Base-by-base conservation (phyloP, 2,888 invertebrate species). In the Linyphia triangularis region DNA sequence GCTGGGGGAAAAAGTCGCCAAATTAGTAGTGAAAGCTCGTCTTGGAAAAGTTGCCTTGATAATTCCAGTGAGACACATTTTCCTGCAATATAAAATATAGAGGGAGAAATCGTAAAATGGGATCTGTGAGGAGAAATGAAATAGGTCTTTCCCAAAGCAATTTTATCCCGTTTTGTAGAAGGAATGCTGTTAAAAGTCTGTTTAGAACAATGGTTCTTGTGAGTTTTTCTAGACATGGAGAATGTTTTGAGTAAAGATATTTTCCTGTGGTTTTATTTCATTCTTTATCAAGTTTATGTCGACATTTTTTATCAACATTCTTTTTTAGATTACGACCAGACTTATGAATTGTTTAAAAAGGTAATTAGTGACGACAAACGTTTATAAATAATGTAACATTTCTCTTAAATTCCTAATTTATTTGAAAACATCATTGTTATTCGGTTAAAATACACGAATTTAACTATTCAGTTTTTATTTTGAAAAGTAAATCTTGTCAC, bases 31-130 rank as follows among this genome's bases (percentile, higher is more conserved):
- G 19, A 13, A 59, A 75, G 28, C 57, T 33, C 67, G 51, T 22
- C 13, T 24, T 37, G 33, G 61, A 77, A 77, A 77, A 26, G 65
- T 67, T 79, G 37, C 24, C 16, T 43, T 40, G 65, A 79, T 67
- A 79, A 79, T 79, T 67, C 79, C 79, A 30, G 3, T 7, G 79
- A 79, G 79, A 51, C 79, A 51, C 79, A 79, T 79, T 79, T 65
- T 79, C 19, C 4, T 7, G 3, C 19, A 22, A 19, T 37, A 19
- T 10, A 67, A 30, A 67, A 33, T 6, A 30, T 10, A 4, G 33
- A 6, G 4, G 33, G 37, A 10, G 67, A 67, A 67, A 67, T 67
- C 67, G 67, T 24, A 67, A 67, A 67, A 67, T 22, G 30, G 67
- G 67, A 30, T 37, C 33, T 22, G 67, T 10, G 67, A 3, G 10